Base-by-base conservation (phyloP, 2,888 invertebrate genomes). In the Troides oblongomaculatus region DNA sequence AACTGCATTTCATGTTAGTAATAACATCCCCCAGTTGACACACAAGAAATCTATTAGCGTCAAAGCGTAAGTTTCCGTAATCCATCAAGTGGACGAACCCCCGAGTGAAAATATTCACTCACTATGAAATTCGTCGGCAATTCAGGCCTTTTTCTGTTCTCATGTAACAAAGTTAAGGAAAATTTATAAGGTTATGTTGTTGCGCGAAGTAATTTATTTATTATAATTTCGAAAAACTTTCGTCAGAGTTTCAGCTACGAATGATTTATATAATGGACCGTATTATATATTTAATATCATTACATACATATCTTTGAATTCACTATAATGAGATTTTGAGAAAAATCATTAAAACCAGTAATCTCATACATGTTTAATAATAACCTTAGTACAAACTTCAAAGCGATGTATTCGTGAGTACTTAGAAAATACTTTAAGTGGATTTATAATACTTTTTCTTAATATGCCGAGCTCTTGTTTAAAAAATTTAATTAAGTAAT, bases 1-100 rank as follows among this genome's bases (percentile, higher is more conserved):
- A 92, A 89, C 82, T 89, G 91, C 92, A 90, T 90, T 84, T 92
- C 91, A 91, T 81, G 89, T 87, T 88, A 89, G 89, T 89, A 92
- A 92, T 90, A 90, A 88, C 84, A 81, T 83, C 86, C 82, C 58
- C 86, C 86, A 83, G 77, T 78, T 78, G 82, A 77, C 83, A 84
- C 86, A 82, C 80, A 81, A 85, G 83, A 87, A 88, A 88, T 87
- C 90, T 88, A 90, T 92, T 90, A 90, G 84, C 86, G 92, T 90
- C 89, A 85, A 81, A 81, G 84, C 76, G 83, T 78, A 80, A 82
- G 81, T 82, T 86, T 84, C 82, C 79, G 82, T 84, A 88, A 90
- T 91, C 86, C 81, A 89, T 90, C 79, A 77, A 76, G 73, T 71
- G 71, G 65, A 73, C 76, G 30, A 53, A 46, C 63, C 59, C 59